Percentiles rank a stretch among this genome's conserved stretches.
Evolutionary conservation across 2,113 vertebrate species (phyloP).

Genomic region (Gallinago media): DNA sequence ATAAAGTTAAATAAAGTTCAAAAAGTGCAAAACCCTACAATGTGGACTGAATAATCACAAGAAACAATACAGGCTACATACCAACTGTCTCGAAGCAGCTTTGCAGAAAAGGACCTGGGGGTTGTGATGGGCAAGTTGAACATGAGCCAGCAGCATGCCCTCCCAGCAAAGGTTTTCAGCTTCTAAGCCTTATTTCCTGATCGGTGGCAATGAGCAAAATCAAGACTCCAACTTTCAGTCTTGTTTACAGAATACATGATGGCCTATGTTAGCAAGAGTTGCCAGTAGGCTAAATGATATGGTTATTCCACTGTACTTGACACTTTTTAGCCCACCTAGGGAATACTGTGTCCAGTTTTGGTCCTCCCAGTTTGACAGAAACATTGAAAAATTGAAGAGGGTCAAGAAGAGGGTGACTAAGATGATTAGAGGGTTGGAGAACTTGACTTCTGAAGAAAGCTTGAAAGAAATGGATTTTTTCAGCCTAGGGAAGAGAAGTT

Average conservation of each 20-base stretch:
- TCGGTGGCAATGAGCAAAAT: too few species aligned
- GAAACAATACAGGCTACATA: not conserved
- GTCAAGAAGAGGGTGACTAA: not conserved
- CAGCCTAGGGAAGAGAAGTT: not conserved
- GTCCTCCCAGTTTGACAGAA: not conserved
- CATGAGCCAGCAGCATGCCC: not conserved
- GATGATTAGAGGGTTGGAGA: not conserved
- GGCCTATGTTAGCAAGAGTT: not conserved
- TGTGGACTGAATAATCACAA: not conserved
- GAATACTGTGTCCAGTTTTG: not conserved
- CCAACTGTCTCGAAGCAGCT: not conserved
- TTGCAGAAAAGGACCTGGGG: not conserved
- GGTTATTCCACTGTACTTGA: not conserved
- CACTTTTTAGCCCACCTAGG: not conserved
- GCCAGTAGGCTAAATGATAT: not conserved
- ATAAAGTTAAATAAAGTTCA: not conserved
- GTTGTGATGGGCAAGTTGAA: not conserved
- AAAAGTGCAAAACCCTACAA: not conserved
- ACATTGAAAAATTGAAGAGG: not conserved
- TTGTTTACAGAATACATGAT: too few species aligned
- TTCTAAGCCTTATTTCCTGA: too few species aligned
- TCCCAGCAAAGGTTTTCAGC: not conserved
- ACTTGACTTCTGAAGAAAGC: not conserved
- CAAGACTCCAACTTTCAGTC: too few species aligned
- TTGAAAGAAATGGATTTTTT: not conserved